A percentile compares a stretch with the other conserved stretches of the same genome.
Evolutionary conservation across 2,888 invertebrate genomes (phyloP).

Genomic region (Agrypnus murinus): DNA sequence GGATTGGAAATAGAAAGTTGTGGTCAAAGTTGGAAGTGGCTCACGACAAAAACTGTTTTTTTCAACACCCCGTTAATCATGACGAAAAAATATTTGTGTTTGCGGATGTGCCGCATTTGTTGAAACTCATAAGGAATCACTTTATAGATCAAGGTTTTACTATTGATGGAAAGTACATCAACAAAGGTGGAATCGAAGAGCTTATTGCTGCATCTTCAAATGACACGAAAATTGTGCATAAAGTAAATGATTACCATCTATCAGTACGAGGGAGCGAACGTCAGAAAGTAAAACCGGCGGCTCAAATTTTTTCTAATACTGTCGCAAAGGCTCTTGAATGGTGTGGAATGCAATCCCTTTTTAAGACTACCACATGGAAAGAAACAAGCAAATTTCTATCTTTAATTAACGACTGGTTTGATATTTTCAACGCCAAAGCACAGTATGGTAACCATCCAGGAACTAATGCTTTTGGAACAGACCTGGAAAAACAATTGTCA

Average conservation of each 20-base stretch:
- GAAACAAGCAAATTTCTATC: too few species aligned
- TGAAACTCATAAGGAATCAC: conserved; percentile 9
- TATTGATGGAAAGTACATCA: neutral
- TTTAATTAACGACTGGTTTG: conserved; percentile 13
- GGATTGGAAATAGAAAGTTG: neutral
- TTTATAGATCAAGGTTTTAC: conserved; percentile 20
- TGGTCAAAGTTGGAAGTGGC: conserved; percentile 1
- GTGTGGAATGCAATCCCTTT: neutral
- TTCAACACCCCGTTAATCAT: neutral
- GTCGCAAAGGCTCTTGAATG: conserved; percentile 15
- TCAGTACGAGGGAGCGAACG: conserved; percentile 3
- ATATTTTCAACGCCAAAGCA: neutral
- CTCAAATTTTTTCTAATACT: conserved; percentile 1
- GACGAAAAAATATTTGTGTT: conserved; percentile 11
- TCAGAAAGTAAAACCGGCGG: conserved; percentile 1
- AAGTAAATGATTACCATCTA: neutral
- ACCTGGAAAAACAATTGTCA: neutral
- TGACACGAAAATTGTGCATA: neutral
- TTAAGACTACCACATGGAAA: neutral
- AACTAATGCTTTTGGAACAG: neutral
- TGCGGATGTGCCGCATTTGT: conserved; percentile 4
- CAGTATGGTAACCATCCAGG: neutral
- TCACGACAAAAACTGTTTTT: conserved; percentile 4
- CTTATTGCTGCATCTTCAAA: neutral
- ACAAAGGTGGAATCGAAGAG: neutral